Base-by-base conservation (phyloP, 23 tunicate species). In the Diplosoma virens region DNA sequence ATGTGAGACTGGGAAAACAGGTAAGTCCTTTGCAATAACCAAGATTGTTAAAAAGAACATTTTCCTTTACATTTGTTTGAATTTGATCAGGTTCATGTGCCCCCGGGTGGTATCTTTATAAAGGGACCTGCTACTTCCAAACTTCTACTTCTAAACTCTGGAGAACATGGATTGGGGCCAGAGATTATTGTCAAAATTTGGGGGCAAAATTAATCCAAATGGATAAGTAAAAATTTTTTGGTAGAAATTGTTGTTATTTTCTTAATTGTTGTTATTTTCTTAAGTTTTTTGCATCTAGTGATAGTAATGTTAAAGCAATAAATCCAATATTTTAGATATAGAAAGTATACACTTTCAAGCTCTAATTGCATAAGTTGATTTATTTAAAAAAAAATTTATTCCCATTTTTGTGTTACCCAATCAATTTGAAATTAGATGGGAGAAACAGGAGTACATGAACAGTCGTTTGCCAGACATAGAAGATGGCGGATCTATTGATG, bases 41-140 rank as follows among this genome's bases (percentile, higher is more conserved):
- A 20, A 14, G 25, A 11, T 6, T 56, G 24, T 11, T 20, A 11
- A 56, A 11, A 56, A 56, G 20, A 16, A 20, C 21, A 4, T 56
- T 16, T 16, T 16, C 24, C 24, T 22, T 14, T 56, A 6, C 4
- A 56, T 7, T 7, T 41, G 50, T 14, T 41, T 41, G 50, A n/a
- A n/a, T n/a, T n/a, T 1, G 30, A 25, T 0, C 72, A 88, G 99
- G 96, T 1, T 66, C 95, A 0, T 95, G 99, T 65, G 90, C 87
- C 2, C 67, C 67, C 1, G 99, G 99, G 0, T 95, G 99, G 99
- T 37, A 74, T 31, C 33, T 84, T 58, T 84, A 47, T 69, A 54
- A 61, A 24, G 82, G 76, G 5, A 73, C n/a, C 25, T 95, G 99
- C 69, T 95, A 95, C 72, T 83, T 95, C 27, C 37, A 75, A 23